Conservation (phyloP, 2,113 vertebrate species). For the Rhipidura dahli region DNA sequence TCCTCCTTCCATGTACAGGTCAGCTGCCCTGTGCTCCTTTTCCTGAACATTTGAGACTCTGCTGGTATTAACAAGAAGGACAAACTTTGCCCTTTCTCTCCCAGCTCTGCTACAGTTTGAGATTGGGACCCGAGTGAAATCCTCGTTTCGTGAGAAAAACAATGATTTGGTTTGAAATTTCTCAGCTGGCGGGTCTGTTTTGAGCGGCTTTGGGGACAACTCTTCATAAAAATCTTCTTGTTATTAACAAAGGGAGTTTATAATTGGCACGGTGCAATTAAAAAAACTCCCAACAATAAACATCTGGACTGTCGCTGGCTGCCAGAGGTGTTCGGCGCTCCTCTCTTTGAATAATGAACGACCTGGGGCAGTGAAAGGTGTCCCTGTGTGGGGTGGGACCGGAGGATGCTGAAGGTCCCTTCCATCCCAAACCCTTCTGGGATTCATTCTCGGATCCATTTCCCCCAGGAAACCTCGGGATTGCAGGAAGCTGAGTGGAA, state of each 20-base stretch:
- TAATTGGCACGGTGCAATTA: background rate
- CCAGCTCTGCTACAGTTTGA: background rate
- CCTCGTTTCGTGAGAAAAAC: background rate
- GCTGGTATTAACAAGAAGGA: background rate
- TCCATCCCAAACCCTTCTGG: background rate
- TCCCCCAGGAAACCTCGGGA: background rate
- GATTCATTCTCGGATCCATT: background rate
- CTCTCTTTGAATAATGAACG: fast-evolving
- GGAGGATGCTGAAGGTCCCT: fast-evolving
- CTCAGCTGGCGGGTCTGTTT: background rate
- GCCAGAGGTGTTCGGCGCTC: background rate
- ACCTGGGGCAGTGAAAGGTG: background rate
- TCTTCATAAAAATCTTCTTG: background rate
- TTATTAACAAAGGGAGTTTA: background rate
- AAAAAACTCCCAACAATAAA: fast-evolving
- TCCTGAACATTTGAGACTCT: background rate
- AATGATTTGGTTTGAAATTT: background rate
- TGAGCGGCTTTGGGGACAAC: background rate
- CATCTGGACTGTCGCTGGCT: background rate
- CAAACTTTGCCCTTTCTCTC: background rate
- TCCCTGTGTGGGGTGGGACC: background rate
- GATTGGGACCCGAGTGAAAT: background rate
- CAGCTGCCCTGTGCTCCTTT: background rate
- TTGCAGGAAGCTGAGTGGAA: background rate
- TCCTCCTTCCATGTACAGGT: background rate